Percentiles rank a stretch among this genome's conserved stretches.
Evolutionary conservation across 2,113 vertebrate species (phyloP).

Genomic region (Sitta europaea): DNA sequence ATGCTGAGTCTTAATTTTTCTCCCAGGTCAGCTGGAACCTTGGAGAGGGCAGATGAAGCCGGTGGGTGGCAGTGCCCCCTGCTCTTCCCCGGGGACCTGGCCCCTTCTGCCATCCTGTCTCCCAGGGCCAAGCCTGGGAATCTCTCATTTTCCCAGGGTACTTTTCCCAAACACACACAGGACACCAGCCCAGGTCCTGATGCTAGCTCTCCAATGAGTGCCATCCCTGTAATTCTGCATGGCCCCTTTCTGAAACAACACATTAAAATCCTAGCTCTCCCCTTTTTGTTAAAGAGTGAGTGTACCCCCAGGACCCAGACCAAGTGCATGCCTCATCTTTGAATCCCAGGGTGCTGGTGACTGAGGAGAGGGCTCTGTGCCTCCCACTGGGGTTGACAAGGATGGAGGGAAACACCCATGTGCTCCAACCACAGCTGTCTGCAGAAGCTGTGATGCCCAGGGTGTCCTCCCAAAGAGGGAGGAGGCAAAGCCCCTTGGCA

Average conservation of each 20-base stretch:
- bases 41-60: background rate
- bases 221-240: background rate
- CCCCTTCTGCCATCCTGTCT: background rate
- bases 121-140: accelerated
- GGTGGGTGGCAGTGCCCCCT: background rate
- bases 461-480: background rate
- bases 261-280: too few species aligned
- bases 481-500: background rate
- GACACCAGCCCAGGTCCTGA: too few species aligned
- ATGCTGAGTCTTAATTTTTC: background rate
- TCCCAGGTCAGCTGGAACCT: background rate
- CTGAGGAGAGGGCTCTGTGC: background rate
- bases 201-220: accelerated
- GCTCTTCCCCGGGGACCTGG: background rate
- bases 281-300: background rate
- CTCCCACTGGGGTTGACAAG: background rate
- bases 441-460: background rate
- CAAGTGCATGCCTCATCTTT: accelerated
- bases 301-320: background rate
- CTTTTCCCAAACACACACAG: accelerated
- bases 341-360: background rate
- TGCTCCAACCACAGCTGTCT: background rate
- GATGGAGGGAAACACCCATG: background rate
- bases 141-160: background rate
- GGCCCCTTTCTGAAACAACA: background rate